Conservation (phyloP, 2,888 invertebrate species). For the Alentia gelatinosa region DNA sequence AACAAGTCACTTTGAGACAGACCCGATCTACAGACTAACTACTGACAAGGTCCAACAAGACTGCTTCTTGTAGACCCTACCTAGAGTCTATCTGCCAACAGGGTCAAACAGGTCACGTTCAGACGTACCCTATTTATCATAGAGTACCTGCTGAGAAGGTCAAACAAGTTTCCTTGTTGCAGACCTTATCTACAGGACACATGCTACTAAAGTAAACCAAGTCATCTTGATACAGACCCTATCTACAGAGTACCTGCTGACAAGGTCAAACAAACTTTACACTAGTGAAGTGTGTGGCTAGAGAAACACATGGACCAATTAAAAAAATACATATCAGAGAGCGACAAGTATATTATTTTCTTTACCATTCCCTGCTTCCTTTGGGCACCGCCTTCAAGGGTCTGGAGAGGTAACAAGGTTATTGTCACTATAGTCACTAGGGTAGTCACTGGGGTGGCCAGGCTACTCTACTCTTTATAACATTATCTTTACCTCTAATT, state of each 20-base stretch:
- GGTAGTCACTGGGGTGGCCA: background rate
- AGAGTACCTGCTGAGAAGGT: too few relatives aligned
- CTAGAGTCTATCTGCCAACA: too few relatives aligned
- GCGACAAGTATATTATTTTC: slow-evolving; percentile 11
- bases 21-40: too few relatives aligned
- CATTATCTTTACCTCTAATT: too few relatives aligned
- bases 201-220: background rate
- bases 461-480: background rate
- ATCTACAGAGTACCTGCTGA: background rate
- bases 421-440: background rate
- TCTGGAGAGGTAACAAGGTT: slow-evolving; percentile 42
- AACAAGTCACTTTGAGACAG: too few relatives aligned
- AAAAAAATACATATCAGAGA: background rate
- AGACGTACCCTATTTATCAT: too few relatives aligned
- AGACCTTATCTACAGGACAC: too few relatives aligned
- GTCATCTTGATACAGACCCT: background rate
- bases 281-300: slow-evolving; percentile 36
- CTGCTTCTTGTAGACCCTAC: too few relatives aligned
- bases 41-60: too few relatives aligned
- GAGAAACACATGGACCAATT: background rate
- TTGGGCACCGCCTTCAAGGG: slow-evolving; percentile 44
- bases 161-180: too few relatives aligned
- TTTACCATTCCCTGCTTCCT: slow-evolving; percentile 51
- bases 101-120: too few relatives aligned
- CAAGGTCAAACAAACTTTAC: background rate